Evolutionary conservation across 92 coral and sea anemone species (phyloP), one percentile per base, ranked within the genome.

Genomic region (Heliopora coerulea): DNA sequence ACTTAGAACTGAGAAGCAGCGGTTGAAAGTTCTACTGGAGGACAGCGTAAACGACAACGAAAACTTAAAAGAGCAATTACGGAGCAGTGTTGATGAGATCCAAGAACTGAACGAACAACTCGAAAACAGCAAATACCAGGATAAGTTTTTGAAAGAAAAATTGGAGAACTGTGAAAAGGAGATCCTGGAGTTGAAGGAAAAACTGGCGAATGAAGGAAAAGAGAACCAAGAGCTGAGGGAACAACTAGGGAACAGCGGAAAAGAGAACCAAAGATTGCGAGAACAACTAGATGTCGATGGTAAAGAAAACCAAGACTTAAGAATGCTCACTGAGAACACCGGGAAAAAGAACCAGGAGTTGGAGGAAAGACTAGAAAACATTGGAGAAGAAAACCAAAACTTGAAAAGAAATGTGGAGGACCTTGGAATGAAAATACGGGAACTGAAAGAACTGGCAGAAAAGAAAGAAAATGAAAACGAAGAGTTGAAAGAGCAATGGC

Each of bases 281-380:
- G 41, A 60, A 60, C 66, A 60, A 28, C 66, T 60, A 14, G 59
- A 74, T 62, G 49, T 86, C 81, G 35, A 81, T 85, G 25, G 60
- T 11, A 80, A 49, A 62, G 97, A 91, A 59, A 88, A 88, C 35
- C 87, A 91, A 41, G 97, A 86, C 57, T 33, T 76, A 3, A 70
- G 62, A 64, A 27, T 57, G 35, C 58, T 50, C 4, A 58, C 48
- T 30, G 58, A 50, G 26, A 50, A 50, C 21, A 23, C 8, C 5
- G 26, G 6, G 3, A 50, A 50, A 5, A n/a, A 50, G 26, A 50
- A 50, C n/a, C 21, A 50, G 17, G 58, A 23, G 58, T 50, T 50
- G 58, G 17, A 23, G 17, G 4, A 17, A 50, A 3, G 17, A 50
- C 58, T 61, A 32, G 66, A 76, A 58, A 63, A 54, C 30, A 25